Evolutionary conservation across 2,888 invertebrate genomes (phyloP), one percentile per base, ranked within the genome.

Genomic region (Blastobasis lacticolella): DNA sequence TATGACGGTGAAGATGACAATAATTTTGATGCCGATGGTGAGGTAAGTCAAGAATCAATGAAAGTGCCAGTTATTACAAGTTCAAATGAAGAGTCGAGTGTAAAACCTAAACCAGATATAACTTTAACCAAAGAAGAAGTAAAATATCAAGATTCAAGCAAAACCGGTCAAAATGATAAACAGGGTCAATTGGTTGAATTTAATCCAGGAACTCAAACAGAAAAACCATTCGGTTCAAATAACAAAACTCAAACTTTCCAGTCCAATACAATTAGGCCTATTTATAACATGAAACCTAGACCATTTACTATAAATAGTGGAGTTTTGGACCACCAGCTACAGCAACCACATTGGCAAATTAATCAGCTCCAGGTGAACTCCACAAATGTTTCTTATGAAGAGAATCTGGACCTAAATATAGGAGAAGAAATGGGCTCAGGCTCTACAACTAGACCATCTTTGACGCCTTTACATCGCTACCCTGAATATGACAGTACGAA

Each of bases 311-410:
- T 80, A 3, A 80, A 76, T 52, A 73, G 73, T 38, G 60, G 71
- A 9, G 75, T 81, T 9, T 68, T 87, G 38, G 87, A 87, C 56
- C 82, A 86, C 63, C 87, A 87, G 58, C 58, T 87, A 44, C 88
- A 88, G 54, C 86, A 87, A 62, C 88, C 88, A 8, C 88, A 88
- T 59, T 88, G 88, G 88, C 88, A 88, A 60, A 88, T 88, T 36
- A 88, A 88, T 62, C 78, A 88, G 51, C 67, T 88, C 55, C 64
- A 84, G 66, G 84, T 81, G 61, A 88, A 88, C 56, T 59, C 71
- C 1, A 80, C 81, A 6, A 87, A 83, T 52, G 59, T 73, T 8
- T 84, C 85, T 0, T 80, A 80, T 60, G 87, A 87, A 72, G 86
- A 87, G 36, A 81, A 72, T 55, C 54, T 86, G 9, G 80, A 82